Evolutionary conservation across 1,140 invertebrate species (phyloP), one percentile per base, ranked within the genome.

Genomic region (Tribolium castaneum): DNA sequence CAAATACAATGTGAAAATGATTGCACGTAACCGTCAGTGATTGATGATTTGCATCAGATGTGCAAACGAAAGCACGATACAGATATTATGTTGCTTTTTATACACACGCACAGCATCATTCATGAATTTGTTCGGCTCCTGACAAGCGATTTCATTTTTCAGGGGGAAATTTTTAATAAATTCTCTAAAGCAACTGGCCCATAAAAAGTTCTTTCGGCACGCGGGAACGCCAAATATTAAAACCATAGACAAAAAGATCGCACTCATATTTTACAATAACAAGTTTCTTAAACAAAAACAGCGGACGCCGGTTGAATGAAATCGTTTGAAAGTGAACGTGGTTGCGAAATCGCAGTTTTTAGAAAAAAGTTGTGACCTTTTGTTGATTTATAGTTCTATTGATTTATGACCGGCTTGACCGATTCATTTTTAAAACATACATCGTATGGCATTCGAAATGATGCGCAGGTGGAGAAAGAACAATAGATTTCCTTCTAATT

Each of bases 41-140:
- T 73, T 51, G 71, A 73, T 73, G 71, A 73, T 73, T 73, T 73
- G 71, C 71, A 73, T 73, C 71, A 73, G 49, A 73, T 73, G 71
- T 73, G 52, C 35, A 52, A 73, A 73, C 19, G 71, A 35, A 73
- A n/a, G 49, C 50, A 30, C 52, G 49, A 22, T 73, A 30, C 49
- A 54, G 30, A 54, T 52, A 73, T 73, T 73, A 54, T 54, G 71
- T 54, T 30, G 71, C 22, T 73, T 73, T 73, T 73, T 73, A 52
- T 35, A 66, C 7, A 73, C 71, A 54, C 50, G 66, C 54, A 66
- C 59, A 66, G 34, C 30, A 66, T 66, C 59, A 30, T 66, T 66
- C 35, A 66, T 66, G 59, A 66, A 66, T 66, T 66, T 66, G 59
- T 66, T 66, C 30, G 13, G 59, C 59, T 35, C 45, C 59, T 66